Base-by-base conservation (phyloP, 2,113 vertebrate species). In the Aegypius monachus region DNA sequence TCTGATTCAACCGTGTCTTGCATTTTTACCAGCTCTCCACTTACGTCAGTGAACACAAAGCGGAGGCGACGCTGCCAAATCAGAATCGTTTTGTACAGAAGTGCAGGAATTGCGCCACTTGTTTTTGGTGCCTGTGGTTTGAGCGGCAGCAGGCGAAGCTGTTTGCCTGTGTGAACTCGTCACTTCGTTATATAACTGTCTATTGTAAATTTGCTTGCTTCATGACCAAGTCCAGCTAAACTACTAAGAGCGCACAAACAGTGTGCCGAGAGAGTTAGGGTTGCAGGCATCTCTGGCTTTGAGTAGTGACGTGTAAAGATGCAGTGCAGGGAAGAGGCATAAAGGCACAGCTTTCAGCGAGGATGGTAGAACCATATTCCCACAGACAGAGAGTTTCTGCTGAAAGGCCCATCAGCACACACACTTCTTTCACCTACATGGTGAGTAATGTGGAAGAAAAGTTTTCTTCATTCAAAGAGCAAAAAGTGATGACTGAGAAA, bases 11-110 rank as follows among this genome's bases (percentile, higher is more conserved):
- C 16, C 3, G 0, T 2, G 5, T 16, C 52, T 84, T 52, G 63
- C 4, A 1, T 53, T 93, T 92, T 88, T n/a, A 40, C 67, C 61
- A 36, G 20, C 48, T 81, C 47, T 63, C 21, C 0, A 0, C 27
- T 50, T 58, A 18, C 1, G 9, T 48, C 73, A 52, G 13, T 13
- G 36, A 79, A 16, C 52, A 9, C 11, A 7, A 27, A 61, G 38
- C 6, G 1, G 42, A 42, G 50, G 42, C 5, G 21, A 15, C 0
- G 1, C 63, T 88, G 65, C 38, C 65, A 52, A 52, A 75, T 48
- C 13, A 10, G 27, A 75, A 45, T 43, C 0, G 0, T 52, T 88
- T 58, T 25, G 63, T n/a, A 55, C 17, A 47, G 75, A 34, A 45
- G 38, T 4, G 15, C 36, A 48, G 70, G 77, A 78, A 18, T 81